phyloP scores from a whole-genome alignment of 2,888 invertebrate genomes.

The Tetramorium bicarinatum region DNA sequence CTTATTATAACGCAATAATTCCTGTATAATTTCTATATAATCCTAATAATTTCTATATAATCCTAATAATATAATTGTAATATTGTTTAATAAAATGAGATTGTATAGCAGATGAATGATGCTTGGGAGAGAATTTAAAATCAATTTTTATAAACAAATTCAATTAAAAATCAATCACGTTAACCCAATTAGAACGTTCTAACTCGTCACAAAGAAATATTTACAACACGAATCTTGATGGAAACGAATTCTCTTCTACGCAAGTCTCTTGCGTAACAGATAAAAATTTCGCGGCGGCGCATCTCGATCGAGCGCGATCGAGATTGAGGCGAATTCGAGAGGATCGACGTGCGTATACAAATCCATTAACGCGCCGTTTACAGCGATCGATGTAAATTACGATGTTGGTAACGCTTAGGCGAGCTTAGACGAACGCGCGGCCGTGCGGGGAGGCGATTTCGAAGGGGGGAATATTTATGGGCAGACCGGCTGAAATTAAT shows the following conservation, averaged over 20 bases:
- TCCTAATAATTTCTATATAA: no score
- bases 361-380: constrained; percentile 61
- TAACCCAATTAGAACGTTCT: not conserved
- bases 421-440: constrained; percentile 59
- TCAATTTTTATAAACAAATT: not conserved
- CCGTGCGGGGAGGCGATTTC: constrained; percentile 79
- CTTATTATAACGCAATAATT: no score
- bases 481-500: constrained; percentile 84
- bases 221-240: not conserved
- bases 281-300: not conserved
- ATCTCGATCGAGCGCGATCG: not conserved
- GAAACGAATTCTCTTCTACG: not conserved
- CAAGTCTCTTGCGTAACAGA: not conserved
- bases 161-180: not conserved
- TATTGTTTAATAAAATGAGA: not conserved
- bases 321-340: not conserved
- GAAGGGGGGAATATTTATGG: constrained; percentile 84
- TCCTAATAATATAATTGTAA: no score
- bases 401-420: constrained; percentile 56
- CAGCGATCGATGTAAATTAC: constrained; percentile 78
- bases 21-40: no score
- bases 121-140: not conserved
- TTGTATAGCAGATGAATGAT: not conserved
- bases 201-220: not conserved
- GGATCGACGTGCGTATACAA: constrained; percentile 11